Evolutionary conservation across 2,113 vertebrate species (phyloP), one percentile per base, ranked within the genome.

Genomic region (Rhineura floridana): DNA sequence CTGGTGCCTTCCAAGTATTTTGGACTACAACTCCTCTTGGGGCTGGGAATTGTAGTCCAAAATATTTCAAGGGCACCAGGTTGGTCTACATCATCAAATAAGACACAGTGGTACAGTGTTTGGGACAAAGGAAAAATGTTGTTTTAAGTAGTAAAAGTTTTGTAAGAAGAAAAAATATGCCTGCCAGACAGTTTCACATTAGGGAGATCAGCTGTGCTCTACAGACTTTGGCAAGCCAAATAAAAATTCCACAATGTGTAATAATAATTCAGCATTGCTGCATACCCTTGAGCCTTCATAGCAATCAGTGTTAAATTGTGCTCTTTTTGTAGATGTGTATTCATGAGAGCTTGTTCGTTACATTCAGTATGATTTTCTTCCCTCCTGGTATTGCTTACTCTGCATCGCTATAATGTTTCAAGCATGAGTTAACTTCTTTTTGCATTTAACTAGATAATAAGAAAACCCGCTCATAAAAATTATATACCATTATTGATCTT

Each of bases 141-240:
- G 63, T 65, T 91, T 46, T 65, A 13, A 85, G 0, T 50, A 87
- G 39, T 93, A 88, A 94, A 92, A 81, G 4, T 83, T 78, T 81
- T 78, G 87, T 88, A 67, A 65, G 48, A 92, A 91, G 25, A 62
- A 87, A n/a, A 94, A 95, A 88, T 30, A 81, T 87, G 83, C 69
- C 85, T 94, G 93, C 88, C 81, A 90, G 87, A 87, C 88, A 39
- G 78, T 91, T 91, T 91, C 83, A 77, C 52, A 67, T 83, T 0
- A 10, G 21, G 23, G n/a, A 88, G 50, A 21, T 92, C 86, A 89
- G 73, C 81, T 93, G 63, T 92, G 48, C 52, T 92, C 42, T 79
- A 87, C 63, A 89, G 5, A 50, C 75, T 30, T 91, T 91, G 87
- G 46, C 36, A 82, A 87, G 55, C 84, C 88, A 92, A 91, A 88